phyloP scores from a whole-genome alignment of 2,888 invertebrate species.

The Thera obeliscata region DNA sequence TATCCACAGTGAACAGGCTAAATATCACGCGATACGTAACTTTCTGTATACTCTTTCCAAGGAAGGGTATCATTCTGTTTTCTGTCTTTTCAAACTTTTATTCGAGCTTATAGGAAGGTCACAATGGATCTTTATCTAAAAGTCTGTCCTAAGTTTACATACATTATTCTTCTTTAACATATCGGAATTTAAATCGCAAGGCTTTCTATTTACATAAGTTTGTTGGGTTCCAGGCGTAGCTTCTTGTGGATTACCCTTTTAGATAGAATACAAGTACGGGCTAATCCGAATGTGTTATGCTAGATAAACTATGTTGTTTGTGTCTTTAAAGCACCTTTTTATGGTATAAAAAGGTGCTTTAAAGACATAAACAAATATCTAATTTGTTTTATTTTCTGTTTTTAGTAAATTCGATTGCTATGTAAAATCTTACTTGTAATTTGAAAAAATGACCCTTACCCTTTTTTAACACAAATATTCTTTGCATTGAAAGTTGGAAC shows the following conservation, averaged over 20 bases:
- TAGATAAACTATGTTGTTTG: no score
- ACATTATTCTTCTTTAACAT: slow-evolving; percentile 44
- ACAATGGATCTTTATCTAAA: slow-evolving; percentile 56
- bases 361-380: no score
- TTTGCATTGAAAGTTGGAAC: no score
- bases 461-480: no score
- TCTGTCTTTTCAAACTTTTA: slow-evolving; percentile 53
- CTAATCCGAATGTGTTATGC: slow-evolving; percentile 19
- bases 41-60: slow-evolving; percentile 49
- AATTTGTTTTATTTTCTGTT: no score
- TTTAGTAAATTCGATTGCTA: no score
- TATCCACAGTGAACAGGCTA: slow-evolving; percentile 8
- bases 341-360: no score
- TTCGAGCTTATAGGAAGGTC: slow-evolving; percentile 51
- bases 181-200: slow-evolving; percentile 44
- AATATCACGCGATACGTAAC: slow-evolving; percentile 37
- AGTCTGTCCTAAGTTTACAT: slow-evolving; percentile 47
- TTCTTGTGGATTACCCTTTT: slow-evolving; percentile 32
- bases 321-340: no score
- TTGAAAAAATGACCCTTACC: no score
- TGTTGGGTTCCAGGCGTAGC: slow-evolving; percentile 30
- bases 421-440: no score
- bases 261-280: slow-evolving; percentile 22
- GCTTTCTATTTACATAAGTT: slow-evolving; percentile 43
- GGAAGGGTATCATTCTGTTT: slow-evolving; percentile 47